Base-by-base conservation (phyloP, 2,113 vertebrate genomes). In the Bubo bubo region DNA sequence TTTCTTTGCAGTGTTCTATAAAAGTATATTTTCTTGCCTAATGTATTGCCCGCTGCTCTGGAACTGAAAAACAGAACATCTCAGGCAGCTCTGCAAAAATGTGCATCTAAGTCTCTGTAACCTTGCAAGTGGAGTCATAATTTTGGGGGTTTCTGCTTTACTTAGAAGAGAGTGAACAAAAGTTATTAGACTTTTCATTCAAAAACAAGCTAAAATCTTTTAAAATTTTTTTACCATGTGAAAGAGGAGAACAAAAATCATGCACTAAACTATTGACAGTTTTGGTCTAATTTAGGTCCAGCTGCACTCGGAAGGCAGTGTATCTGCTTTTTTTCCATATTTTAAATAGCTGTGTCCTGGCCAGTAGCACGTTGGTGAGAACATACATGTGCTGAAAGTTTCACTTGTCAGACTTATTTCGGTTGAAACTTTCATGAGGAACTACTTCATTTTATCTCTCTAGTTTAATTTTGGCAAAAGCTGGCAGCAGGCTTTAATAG, bases 351-450 rank as follows among this genome's bases (percentile, higher is more conserved):
- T 37, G 28, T 62, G 39, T 79, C 76, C 87, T 83, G 35, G 32
- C 70, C 58, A 76, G 2, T 10, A 58, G 55, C 35, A 3, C 10
- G 64, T 5, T 70, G 62, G 12, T 39, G 43, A 75, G 34, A n/a
- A 34, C 15, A 4, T 34, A 6, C 32, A 1, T 11, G 5, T 94
- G 28, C 45, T 84, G 58, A 27, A 93, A 75, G 24, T 67, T 45
- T 62, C 76, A 7, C 49, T 71, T 86, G 60, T 75, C 89, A 81
- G 79, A 60, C 55, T 71, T 30, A 23, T 6, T 74, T 94, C 3
- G 4, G 35, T 43, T 64, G 27, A 87, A 93, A 85, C 63, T 75
- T 96, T 92, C 41, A 47, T 72, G 52, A 95, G 87, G 74, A 95
- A 72, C 72, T 28, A 15, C 45, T 68, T 58, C n/a, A 34, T 95